A percentile compares a stretch with the other conserved stretches of the same genome.
Conservation (phyloP, 2,797 vertebrate species). For the Salarias fasciatus region DNA sequence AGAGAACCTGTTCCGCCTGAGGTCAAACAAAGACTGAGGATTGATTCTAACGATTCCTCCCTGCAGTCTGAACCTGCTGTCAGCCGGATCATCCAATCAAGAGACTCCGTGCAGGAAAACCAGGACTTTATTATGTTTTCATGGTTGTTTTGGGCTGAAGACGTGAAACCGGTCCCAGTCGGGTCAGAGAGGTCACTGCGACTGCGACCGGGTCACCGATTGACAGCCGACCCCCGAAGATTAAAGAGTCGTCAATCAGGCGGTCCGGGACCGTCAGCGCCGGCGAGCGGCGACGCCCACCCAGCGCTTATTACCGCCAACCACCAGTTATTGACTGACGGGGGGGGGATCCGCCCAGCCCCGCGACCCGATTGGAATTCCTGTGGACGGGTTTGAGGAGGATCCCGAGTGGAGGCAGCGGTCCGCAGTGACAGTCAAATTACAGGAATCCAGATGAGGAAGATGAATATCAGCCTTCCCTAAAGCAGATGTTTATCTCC, state of each 20-base stretch:
- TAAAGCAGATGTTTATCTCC: constrained; percentile 33
- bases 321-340: constrained; percentile 51
- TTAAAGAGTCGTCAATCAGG: constrained; percentile 52
- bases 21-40: too few relatives aligned
- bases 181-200: constrained; percentile 63
- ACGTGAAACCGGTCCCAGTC: neutral
- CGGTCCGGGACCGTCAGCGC: too few relatives aligned
- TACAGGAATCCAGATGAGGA: constrained; percentile 50
- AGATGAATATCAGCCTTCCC: constrained; percentile 10
- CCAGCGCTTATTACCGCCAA: constrained; percentile 40
- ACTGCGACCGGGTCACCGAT: constrained; percentile 53
- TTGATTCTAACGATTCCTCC: too few relatives aligned
- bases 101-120: too few relatives aligned
- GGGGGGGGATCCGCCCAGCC: constrained; percentile 34
- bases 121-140: too few relatives aligned
- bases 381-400: constrained; percentile 12
- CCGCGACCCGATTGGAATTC: constrained; percentile 66
- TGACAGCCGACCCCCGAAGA: constrained; percentile 67
- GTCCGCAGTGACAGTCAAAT: constrained; percentile 61
- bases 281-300: constrained; percentile 32
- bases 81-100: too few relatives aligned
- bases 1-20: too few relatives aligned
- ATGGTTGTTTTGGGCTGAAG: too few relatives aligned
- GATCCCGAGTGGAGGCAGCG: constrained; percentile 30
- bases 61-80: too few relatives aligned